Evolutionary conservation across 64 coral and sea anemone genomes (phyloP), one percentile per base, ranked within the genome.

Genomic region (Stylophora pistillata): DNA sequence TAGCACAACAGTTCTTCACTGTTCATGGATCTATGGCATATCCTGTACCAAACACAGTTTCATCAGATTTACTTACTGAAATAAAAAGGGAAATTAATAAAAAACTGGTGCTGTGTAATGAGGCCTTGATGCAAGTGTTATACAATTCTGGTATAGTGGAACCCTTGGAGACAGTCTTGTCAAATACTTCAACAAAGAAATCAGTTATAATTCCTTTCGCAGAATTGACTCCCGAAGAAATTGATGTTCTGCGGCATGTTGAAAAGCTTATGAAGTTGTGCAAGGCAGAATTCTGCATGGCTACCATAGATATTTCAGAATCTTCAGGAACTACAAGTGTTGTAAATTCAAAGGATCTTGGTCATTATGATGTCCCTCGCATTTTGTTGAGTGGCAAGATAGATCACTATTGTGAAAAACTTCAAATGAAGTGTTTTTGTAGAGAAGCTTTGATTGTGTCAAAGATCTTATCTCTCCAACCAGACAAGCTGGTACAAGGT

Each of bases 1-100:
- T 92, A 20, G 91, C 83, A 55, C 65, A 92, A 18, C 78, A 71
- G 15, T 92, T 92, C 62, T 92, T 92, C 73, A 54, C 77, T 16
- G 56, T 92, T 53, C 91, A 92, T 81, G 91, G 91, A 41, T 37
- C 15, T 28, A 79, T 73, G 76, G 71, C 91, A n/a, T 92, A 92
- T 68, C 85, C 91, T 60, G 54, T 92, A 20, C 68, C 83, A 14
- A 92, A 87, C 78, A 70, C 75, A 62, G 58, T 84, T 69, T 88
- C 91, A 15, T 37, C 86, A 62, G 85, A 92, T 10, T 73, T 79
- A 10, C 79, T 88, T 13, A 78, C 72, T 68, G 37, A 78, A 34
- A 87, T 92, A 59, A 92, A 81, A 71, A 72, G 72, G 18, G 65
- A 92, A 87, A 76, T 92, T 30, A 74, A 73, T 31, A 12, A 87